Conservation (phyloP, 1,140 invertebrate genomes). For the Nautilus pompilius region DNA sequence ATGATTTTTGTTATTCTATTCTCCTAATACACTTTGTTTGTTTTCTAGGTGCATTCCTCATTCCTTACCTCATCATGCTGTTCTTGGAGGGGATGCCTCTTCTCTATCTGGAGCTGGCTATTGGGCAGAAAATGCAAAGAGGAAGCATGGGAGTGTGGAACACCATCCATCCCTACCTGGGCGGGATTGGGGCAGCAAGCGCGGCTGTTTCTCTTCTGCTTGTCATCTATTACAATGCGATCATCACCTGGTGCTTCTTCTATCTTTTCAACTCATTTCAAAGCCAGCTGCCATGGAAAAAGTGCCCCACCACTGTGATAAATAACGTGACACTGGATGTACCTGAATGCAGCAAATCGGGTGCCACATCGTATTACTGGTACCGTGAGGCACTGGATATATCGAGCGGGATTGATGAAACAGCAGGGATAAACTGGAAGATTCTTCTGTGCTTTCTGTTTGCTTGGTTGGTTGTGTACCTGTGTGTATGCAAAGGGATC, state of each 20-base stretch:
- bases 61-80: slow-evolving; percentile 46
- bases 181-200: slow-evolving; percentile 91
- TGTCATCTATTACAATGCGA: slow-evolving; percentile 97
- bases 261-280: slow-evolving; percentile 66
- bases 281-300: slow-evolving; percentile 82
- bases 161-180: slow-evolving; percentile 35
- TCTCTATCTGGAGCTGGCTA: slow-evolving; percentile 40
- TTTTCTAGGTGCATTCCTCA: slow-evolving; percentile 49
- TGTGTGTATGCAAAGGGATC: slow-evolving; percentile 97
- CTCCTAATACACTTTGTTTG: no score
- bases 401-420: slow-evolving; percentile 59
- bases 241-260: slow-evolving; percentile 95
- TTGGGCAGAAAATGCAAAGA: slow-evolving; percentile 37
- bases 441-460: slow-evolving; percentile 84
- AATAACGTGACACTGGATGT: slow-evolving; percentile 27
- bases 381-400: slow-evolving; percentile 40
- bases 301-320: slow-evolving; percentile 63
- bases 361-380: slow-evolving; percentile 46
- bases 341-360: slow-evolving; percentile 36
- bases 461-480: slow-evolving; percentile 91
- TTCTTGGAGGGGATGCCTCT: slow-evolving; percentile 45
- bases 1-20: no score
- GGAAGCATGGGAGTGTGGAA: slow-evolving; percentile 40
- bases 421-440: slow-evolving; percentile 76
- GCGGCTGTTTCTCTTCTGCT: slow-evolving; percentile 95